These are phyloP conservation scores for Horisme vitalbata DNA, from an alignment of 2,888 invertebrate genomes.

Conservation along the genomic window DNA sequence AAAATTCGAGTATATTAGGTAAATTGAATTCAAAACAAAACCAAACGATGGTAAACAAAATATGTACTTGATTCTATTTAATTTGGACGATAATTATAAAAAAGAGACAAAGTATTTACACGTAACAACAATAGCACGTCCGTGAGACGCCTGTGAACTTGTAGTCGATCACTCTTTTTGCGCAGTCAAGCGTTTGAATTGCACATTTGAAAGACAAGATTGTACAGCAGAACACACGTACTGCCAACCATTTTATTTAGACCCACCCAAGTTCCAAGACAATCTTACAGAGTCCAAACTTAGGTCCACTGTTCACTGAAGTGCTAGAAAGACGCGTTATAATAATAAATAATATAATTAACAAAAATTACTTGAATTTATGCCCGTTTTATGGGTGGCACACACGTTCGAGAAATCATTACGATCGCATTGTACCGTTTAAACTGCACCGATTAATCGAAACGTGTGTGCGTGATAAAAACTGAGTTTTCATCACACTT, in stretches of 20 bases:
- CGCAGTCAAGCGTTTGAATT: conserved; percentile 47
- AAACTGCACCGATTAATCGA: no score
- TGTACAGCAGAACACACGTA: conserved; percentile 23
- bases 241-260: conserved; percentile 1
- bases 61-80: no score
- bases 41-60: no score
- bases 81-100: background rate
- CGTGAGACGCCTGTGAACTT: conserved; percentile 69
- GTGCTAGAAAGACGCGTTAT: background rate
- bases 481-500: no score
- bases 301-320: background rate
- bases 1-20: no score
- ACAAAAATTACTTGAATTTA: no score
- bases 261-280: background rate
- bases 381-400: no score
- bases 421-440: no score
- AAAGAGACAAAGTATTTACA: conserved; percentile 29
- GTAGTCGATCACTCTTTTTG: conserved; percentile 54
- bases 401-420: no score
- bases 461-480: no score
- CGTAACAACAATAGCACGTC: conserved; percentile 45
- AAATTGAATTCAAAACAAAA: no score
- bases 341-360: background rate
- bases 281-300: background rate
- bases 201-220: conserved; percentile 40